Evolutionary conservation across 2,888 invertebrate genomes (phyloP), one percentile per base, ranked within the genome.

Genomic region (Drosophila setosimentum): DNA sequence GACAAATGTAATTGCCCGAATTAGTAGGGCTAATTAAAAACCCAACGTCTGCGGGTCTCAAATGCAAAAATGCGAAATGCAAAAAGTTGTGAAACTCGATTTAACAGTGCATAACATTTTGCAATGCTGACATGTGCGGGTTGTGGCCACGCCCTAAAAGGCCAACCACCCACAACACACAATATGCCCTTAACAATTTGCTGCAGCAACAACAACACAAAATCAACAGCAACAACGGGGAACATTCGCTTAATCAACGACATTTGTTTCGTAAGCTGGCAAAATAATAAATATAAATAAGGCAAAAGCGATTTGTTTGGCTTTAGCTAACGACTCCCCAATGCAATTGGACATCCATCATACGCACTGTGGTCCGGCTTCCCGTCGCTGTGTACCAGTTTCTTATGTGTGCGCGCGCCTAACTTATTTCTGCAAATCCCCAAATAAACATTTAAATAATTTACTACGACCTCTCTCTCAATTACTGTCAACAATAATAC

Each of bases 391-490:
- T 27, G 51, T 59, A 67, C 51, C 54, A 11, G 42, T 64, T 68
- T 70, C 55, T 29, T 64, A 5, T 60, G 29, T 53, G 57, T 27
- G 49, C 7, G 37, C 7, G 37, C 49, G 42, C 57, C 35, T 51
- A 69, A 62, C 53, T 60, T 67, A 37, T 71, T 55, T 54, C 69
- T 67, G 80, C 68, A 76, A 83, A 73, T 80, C 76, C 71, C 71
- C 68, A 74, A 83, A 83, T 87, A 88, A 74, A 77, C 83, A 86
- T 78, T 81, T 76, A 73, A 90, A 85, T 83, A 81, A 88, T 88
- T 87, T 76, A 83, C 75, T 78, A 67, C 62, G 72, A 61, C 69
- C 72, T 68, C 80, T 74, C 76, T 67, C 82, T 72, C 87, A 87
- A 83, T 90, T 86, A 78, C 83, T 81, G 83, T 88, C 87, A 79